These are phyloP conservation scores for Troides oblongomaculatus DNA, from an alignment of 2,888 invertebrate genomes.

Conservation along the genomic window DNA sequence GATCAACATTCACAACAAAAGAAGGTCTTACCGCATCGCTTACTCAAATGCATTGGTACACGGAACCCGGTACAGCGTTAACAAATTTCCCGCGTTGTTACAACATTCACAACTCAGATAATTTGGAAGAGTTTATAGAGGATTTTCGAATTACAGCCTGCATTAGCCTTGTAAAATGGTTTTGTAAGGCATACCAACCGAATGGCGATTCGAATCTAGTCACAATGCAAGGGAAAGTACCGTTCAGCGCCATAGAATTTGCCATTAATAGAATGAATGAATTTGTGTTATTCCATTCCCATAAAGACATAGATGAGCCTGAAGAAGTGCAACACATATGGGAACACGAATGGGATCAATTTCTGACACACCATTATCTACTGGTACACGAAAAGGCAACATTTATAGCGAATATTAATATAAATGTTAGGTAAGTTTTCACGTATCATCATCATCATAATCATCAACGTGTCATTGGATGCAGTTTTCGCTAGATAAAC, in stretches of 20 bases:
- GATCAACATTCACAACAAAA: slow-evolving; percentile 95
- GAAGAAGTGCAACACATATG: slow-evolving; percentile 83
- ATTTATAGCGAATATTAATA: slow-evolving; percentile 67
- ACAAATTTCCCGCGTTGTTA: slow-evolving; percentile 94
- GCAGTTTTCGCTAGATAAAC: background rate
- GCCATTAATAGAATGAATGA: slow-evolving; percentile 89
- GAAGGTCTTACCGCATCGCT: slow-evolving; percentile 90
- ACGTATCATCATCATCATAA: too few species aligned
- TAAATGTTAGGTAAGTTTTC: slow-evolving; percentile 54
- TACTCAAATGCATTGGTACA: slow-evolving; percentile 92
- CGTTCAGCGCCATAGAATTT: slow-evolving; percentile 88
- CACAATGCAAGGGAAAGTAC: slow-evolving; percentile 83
- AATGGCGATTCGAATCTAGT: slow-evolving; percentile 80
- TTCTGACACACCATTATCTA: slow-evolving; percentile 84
- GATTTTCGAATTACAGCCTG: slow-evolving; percentile 95
- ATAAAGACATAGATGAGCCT: slow-evolving; percentile 88
- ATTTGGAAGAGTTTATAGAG: slow-evolving; percentile 90
- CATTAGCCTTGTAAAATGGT: slow-evolving; percentile 89
- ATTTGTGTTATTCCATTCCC: slow-evolving; percentile 85
- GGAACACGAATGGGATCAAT: slow-evolving; percentile 95
- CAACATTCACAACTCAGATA: slow-evolving; percentile 89
- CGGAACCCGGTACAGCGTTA: slow-evolving; percentile 88
- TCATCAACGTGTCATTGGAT: background rate
- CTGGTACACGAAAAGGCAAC: slow-evolving; percentile 83
- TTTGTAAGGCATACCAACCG: slow-evolving; percentile 79